These are phyloP conservation scores for Psephotus haematonotus DNA, from an alignment of 2,113 vertebrate species.

Conservation along the genomic window DNA sequence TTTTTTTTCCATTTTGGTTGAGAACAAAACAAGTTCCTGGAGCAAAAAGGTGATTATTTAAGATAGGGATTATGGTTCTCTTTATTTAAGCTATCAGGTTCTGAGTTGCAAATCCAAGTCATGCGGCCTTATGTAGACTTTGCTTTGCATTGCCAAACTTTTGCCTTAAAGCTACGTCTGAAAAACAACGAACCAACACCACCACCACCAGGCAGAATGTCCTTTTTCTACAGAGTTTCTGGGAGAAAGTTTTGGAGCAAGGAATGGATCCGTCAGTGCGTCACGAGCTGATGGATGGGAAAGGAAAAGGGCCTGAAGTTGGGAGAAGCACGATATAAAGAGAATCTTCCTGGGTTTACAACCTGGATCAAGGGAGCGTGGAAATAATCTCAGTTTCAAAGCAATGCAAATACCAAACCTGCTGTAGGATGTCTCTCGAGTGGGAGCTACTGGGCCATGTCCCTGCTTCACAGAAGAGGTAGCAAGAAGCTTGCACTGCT, in stretches of 20 bases:
- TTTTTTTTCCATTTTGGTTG: background rate
- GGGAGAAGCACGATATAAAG: background rate
- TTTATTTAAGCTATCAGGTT: slow-evolving; percentile 65
- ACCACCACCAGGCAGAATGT: slow-evolving; percentile 67
- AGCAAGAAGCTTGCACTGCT: background rate
- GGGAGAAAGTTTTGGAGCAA: background rate
- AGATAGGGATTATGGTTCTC: background rate
- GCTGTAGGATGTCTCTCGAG: background rate
- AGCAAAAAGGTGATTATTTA: slow-evolving; percentile 28
- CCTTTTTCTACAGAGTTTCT: slow-evolving; percentile 15
- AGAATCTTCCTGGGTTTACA: background rate
- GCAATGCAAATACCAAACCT: slow-evolving; percentile 48
- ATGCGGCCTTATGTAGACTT: slow-evolving; percentile 94
- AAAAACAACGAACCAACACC: background rate
- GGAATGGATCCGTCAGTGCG: background rate
- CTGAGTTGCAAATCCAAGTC: slow-evolving; percentile 76
- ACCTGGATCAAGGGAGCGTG: background rate
- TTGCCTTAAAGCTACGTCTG: slow-evolving; percentile 89
- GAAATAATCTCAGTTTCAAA: background rate
- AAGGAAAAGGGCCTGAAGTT: background rate
- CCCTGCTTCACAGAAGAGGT: background rate
- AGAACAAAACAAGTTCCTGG: background rate
- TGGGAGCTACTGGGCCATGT: background rate
- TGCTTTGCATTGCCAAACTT: slow-evolving; percentile 87
- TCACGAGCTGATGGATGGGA: background rate